A percentile compares a stretch with the other conserved stretches of the same genome.
Evolutionary conservation across 2,888 invertebrate species (phyloP).

Genomic region (Standfussiana lucernea): DNA sequence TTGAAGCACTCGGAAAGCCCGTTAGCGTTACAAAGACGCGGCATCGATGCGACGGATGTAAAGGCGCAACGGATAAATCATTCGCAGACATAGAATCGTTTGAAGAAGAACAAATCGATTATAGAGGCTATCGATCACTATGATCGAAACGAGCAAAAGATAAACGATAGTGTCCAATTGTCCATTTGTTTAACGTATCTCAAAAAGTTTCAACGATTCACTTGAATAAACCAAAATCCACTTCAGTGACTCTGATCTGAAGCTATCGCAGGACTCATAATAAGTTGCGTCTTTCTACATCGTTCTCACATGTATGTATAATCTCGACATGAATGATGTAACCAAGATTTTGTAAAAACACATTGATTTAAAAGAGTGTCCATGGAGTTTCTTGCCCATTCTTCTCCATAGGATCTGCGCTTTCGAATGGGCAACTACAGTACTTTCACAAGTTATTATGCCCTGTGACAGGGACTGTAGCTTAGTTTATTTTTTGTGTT

Average conservation of each 20-base stretch:
- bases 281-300: too few species aligned
- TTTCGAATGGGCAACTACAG: too few species aligned
- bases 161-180: conserved; percentile 63
- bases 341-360: too few species aligned
- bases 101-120: conserved; percentile 79
- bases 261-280: neutral
- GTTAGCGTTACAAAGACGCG: conserved; percentile 81
- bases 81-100: conserved; percentile 77
- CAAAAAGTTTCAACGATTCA: conserved; percentile 11
- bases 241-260: neutral
- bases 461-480: too few species aligned
- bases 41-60: conserved; percentile 76
- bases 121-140: conserved; percentile 77
- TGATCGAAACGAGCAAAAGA: conserved; percentile 71
- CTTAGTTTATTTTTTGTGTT: too few species aligned
- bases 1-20: conserved; percentile 73
- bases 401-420: too few species aligned
- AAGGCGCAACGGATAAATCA: conserved; percentile 85
- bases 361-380: too few species aligned
- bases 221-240: neutral
- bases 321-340: too few species aligned
- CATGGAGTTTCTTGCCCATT: too few species aligned
- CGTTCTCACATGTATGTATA: too few species aligned
- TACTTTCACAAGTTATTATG: too few species aligned
- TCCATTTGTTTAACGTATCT: conserved; percentile 60